Percentiles rank a stretch among this genome's conserved stretches.
Evolutionary conservation across 2,113 vertebrate species (phyloP).

Genomic region (Zosterops japonicus): DNA sequence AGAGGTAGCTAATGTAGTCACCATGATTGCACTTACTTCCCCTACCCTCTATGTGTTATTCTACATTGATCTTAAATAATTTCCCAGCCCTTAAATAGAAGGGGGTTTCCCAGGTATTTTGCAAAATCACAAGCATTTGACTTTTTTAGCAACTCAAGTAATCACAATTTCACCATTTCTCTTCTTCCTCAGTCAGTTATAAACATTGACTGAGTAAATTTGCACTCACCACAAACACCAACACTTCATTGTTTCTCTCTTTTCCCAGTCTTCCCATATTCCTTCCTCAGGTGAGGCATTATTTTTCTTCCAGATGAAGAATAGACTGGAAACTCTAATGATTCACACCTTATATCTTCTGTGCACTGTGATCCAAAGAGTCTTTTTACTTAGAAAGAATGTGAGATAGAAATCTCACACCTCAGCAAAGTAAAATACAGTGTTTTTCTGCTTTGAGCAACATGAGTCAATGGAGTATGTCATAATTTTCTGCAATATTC

Average conservation of each 20-base stretch:
- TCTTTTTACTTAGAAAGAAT: neutral
- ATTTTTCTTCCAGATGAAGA: neutral
- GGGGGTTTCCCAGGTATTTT: neutral
- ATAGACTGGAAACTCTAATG: neutral
- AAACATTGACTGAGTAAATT: neutral
- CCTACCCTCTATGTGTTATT: accelerated
- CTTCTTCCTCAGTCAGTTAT: neutral
- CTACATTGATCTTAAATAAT: neutral
- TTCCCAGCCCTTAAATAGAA: neutral
- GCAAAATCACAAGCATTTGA: neutral
- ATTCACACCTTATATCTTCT: neutral
- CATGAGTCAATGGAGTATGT: neutral
- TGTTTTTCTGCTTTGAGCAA: neutral
- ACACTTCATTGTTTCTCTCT: neutral
- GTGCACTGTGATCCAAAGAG: neutral
- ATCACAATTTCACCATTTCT: neutral
- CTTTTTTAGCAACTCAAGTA: neutral
- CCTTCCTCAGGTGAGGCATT: neutral
- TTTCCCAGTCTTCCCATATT: neutral
- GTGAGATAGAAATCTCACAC: neutral
- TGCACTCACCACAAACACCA: neutral
- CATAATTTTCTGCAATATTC: neutral
- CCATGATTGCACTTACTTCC: neutral
- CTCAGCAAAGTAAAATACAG: neutral
- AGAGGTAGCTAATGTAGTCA: neutral